Percentiles rank a stretch among this genome's conserved stretches.
phyloP scores from a whole-genome alignment of 2,113 vertebrate species.

The Serinus canaria region DNA sequence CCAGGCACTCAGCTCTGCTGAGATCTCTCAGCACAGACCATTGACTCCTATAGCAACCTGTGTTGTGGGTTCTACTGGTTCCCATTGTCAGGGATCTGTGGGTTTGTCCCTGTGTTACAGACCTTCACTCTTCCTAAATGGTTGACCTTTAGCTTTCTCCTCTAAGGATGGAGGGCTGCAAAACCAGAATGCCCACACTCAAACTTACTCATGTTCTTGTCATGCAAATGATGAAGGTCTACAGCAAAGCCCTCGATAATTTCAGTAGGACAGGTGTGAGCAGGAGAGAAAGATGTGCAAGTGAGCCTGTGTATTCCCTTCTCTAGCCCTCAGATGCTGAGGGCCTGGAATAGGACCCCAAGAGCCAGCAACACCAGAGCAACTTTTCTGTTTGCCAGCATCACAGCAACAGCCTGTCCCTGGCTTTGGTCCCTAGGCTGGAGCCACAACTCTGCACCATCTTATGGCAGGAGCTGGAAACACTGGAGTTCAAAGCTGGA shows the following conservation, averaged over 20 bases:
- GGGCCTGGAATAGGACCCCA: not conserved
- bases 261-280: not conserved
- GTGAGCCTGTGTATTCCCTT: not conserved
- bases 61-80: not conserved
- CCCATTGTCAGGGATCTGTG: not conserved
- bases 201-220: not conserved
- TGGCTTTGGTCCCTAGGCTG: not conserved
- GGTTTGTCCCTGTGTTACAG: not conserved
- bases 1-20: not conserved
- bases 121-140: not conserved
- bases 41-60: not conserved
- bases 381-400: not conserved
- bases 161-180: not conserved
- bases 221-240: not conserved
- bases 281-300: not conserved
- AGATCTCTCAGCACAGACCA: not conserved
- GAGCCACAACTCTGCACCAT: not conserved
- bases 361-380: not conserved
- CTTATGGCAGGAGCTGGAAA: not conserved
- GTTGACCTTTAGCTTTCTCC: not conserved
- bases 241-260: not conserved
- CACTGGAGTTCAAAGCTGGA: not conserved
- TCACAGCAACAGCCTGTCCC: not conserved
- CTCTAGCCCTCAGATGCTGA: not conserved
- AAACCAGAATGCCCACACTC: not conserved